Percentiles rank a stretch among this genome's conserved stretches.
Evolutionary conservation across 1,140 invertebrate genomes (phyloP).

Genomic region (Procambarus virginalis): DNA sequence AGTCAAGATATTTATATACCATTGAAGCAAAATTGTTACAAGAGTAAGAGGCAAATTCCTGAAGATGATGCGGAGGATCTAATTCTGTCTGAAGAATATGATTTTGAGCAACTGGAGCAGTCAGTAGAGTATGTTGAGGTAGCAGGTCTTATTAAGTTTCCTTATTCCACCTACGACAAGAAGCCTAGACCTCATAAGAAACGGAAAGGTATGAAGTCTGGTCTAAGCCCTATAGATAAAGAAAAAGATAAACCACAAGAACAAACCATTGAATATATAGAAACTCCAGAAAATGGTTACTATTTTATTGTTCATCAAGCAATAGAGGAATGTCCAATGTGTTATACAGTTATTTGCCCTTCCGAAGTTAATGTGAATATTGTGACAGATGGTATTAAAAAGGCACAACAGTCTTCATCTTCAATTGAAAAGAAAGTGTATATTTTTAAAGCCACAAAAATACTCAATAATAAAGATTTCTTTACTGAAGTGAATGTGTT

Average conservation of each 20-base stretch:
- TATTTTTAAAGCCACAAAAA: not conserved
- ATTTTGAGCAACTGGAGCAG: not conserved
- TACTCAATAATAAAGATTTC: too few species aligned
- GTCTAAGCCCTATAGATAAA: not conserved
- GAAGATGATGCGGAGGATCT: not conserved
- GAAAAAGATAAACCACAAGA: not conserved
- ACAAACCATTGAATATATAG: not conserved
- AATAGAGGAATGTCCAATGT: constrained; percentile 16
- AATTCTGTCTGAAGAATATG: not conserved
- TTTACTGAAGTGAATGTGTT: too few species aligned
- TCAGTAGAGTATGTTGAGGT: not conserved
- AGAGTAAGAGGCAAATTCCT: not conserved
- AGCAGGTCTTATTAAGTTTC: not conserved
- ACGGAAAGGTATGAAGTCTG: not conserved
- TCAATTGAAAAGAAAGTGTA: not conserved
- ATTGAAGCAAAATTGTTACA: not conserved
- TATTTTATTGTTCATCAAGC: not conserved
- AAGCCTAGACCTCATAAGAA: not conserved
- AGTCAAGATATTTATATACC: not conserved
- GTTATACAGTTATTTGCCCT: not conserved
- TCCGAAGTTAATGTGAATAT: not conserved
- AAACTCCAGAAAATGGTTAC: not conserved
- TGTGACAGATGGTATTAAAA: not conserved
- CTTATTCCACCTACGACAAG: not conserved
- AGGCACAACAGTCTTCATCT: not conserved